Conservation (phyloP, 2,888 invertebrate species). For the Dryobotodes eremita region DNA sequence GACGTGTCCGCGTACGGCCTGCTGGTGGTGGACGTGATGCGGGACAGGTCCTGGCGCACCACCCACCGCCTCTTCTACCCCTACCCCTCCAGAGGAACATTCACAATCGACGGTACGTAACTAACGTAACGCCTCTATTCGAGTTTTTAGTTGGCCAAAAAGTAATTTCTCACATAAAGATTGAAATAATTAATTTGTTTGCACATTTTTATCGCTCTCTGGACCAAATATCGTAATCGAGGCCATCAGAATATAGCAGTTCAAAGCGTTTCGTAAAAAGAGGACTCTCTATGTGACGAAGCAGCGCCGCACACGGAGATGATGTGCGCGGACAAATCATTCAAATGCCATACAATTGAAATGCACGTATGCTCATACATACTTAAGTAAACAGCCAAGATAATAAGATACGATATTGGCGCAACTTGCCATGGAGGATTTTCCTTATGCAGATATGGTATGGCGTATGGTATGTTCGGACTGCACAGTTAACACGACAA, state of each 20-base stretch:
- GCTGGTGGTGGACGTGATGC: constrained; percentile 91
- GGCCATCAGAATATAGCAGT: not conserved
- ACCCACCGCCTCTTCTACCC: constrained; percentile 92
- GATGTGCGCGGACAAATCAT: not conserved
- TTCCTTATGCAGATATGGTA: not conserved
- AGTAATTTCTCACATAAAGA: not conserved
- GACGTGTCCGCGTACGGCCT: constrained; percentile 92
- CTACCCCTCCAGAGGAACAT: constrained; percentile 92
- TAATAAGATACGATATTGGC: not conserved
- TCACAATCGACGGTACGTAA: constrained; percentile 90
- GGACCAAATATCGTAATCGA: not conserved
- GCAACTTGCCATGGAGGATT: not conserved
- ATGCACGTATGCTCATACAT: not conserved
- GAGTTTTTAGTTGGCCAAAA: too few relatives aligned
- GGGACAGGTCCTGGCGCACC: constrained; percentile 91
- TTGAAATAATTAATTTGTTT: not conserved
- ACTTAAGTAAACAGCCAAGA: not conserved
- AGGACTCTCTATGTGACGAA: constrained; percentile 1
- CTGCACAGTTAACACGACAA: constrained; percentile 9
- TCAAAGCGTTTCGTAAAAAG: not conserved
- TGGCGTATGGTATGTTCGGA: not conserved
- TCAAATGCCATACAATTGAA: not conserved
- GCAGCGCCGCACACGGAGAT: too few relatives aligned
- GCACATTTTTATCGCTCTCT: not conserved
- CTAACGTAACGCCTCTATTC: not conserved